Base-by-base conservation (phyloP, 2,888 invertebrate species). In the Drosophila setosimentum region DNA sequence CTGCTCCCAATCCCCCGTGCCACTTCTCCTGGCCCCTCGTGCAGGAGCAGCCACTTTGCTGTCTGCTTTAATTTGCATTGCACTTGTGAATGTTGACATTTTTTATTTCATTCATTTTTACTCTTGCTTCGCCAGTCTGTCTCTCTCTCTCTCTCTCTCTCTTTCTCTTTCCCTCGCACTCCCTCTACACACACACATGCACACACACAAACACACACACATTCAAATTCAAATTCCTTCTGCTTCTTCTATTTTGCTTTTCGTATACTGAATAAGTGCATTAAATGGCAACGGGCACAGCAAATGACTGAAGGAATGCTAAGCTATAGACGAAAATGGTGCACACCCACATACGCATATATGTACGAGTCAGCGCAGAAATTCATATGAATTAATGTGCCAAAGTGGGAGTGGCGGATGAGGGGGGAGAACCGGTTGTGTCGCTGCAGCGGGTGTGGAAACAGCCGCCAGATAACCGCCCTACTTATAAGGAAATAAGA, bases 41-140 rank as follows among this genome's bases (percentile, higher is more conserved):
- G 57, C 66, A 71, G 68, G 80, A 73, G 89, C 75, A 90, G 87
- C 89, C 87, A 87, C 87, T 87, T 87, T 87, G 91, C 89, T 87
- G 87, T 87, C 87, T 90, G 87, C 87, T 89, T 87, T 87, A 87
- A 87, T 87, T 87, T 87, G 87, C 91, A 89, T 89, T 87, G 90
- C 89, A 91, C 91, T 90, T 87, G 89, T 87, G 88, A 82, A 85
- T 87, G 87, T 91, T 89, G 89, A 90, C 89, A 87, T 87, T 87
- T 87, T 90, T 87, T 90, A 89, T 87, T 90, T 87, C 82, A 89
- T 89, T 89, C 90, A 84, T 87, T 89, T 87, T 73, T 78, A 89
- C 84, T 81, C 89, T 89, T 90, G 78, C 89, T 76, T 75, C 73
- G 83, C 82, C 72, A 63, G 60, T 54, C 62, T 33, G n/a, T n/a